phyloP scores from a whole-genome alignment of 2,113 vertebrate species.

The Camelus dromedarius region DNA sequence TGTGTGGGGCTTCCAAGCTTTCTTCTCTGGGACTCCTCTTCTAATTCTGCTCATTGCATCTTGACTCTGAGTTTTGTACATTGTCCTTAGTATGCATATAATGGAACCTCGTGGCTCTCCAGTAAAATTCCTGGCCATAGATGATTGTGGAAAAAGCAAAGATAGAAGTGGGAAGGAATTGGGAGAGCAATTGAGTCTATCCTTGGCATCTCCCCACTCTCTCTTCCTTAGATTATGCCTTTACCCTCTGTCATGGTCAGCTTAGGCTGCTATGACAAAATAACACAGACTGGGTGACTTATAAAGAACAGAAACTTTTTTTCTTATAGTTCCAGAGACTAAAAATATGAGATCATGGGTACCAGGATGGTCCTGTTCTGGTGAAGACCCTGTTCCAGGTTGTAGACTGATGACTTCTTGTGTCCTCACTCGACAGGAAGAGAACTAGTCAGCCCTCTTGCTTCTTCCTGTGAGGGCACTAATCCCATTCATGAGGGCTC shows the following conservation, averaged over 20 bases:
- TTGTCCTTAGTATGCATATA: not conserved
- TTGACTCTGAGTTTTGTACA: no score
- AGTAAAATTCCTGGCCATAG: not conserved
- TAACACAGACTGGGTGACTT: not conserved
- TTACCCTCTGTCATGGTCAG: not conserved
- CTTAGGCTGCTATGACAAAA: not conserved
- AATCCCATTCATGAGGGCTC: not conserved
- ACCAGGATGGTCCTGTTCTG: not conserved
- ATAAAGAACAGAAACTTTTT: not conserved
- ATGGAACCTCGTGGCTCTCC: not conserved
- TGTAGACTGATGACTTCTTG: not conserved
- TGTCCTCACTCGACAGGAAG: not conserved
- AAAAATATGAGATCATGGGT: not conserved
- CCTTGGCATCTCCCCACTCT: no score
- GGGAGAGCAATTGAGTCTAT: not conserved
- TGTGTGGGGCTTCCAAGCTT: not conserved
- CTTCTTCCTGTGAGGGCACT: not conserved
- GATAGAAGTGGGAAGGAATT: not conserved
- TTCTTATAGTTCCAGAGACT: not conserved
- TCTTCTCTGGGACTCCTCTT: not conserved
- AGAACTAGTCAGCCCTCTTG: not conserved
- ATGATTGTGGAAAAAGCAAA: not conserved
- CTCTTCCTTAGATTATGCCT: not conserved
- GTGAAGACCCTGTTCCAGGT: not conserved
- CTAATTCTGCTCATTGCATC: not conserved